Base-by-base conservation (phyloP, 2,888 invertebrate species). In the Hydrotaea cyrtoneurina region DNA sequence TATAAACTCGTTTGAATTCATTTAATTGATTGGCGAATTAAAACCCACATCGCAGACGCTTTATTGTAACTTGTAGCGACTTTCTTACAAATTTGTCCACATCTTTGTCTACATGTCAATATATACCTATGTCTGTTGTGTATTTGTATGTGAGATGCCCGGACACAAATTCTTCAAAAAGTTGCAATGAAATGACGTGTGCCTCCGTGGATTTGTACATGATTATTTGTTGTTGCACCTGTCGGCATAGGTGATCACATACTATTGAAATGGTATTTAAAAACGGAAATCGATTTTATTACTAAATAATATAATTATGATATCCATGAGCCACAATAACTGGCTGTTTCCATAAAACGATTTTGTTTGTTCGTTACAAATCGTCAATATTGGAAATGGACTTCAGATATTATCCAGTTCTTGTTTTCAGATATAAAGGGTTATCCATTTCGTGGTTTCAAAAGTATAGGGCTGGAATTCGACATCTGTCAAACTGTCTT, bases 11-110 rank as follows among this genome's bases (percentile, higher is more conserved):
- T 59, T 8, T 11, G 26, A 11, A 69, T 23, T 13, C 23, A n/a
- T 69, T 23, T 21, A 69, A 69, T 69, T 69, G 23, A 69, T 46
- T 46, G 69, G 23, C n/a, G 69, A 46, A 46, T 69, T 46, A 46
- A 19, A 21, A 13, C 69, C 69, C 69, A 69, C 69, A 19, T 69
- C 13, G 4, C 4, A 46, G 69, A 69, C 69, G 17, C 69, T 69
- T 23, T 23, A 11, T 13, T 46, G 36, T 13, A 39, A 66, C 43
- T 21, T 43, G 39, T 46, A 46, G 13, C 50, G 7, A n/a, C 13
- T n/a, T 43, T 2, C 43, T 8, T 50, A 50, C 50, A 50, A 0
- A 50, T 50, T 50, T 50, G 50, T n/a, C 50, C n/a, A 2, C n/a
- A 50, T 50, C 13, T 50, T n/a, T 15, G 1, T 50, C 5, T 50